Evolutionary conservation across 1,140 invertebrate genomes (phyloP).

Genomic region (Rhynchophorus ferrugineus): DNA sequence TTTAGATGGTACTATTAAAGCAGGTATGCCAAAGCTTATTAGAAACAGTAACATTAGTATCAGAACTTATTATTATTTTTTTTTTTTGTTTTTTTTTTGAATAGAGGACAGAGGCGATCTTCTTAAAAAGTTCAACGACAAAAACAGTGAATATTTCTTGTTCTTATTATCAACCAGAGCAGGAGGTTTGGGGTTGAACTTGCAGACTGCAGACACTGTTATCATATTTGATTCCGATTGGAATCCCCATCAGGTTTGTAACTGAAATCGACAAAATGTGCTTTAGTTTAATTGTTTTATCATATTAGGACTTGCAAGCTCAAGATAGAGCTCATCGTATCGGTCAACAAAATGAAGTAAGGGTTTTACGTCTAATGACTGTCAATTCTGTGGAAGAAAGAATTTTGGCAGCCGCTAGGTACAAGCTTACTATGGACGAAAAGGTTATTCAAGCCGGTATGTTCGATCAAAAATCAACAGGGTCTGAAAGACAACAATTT

Average conservation of each 20-base stretch:
- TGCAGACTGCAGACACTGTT: slow-evolving; percentile 97
- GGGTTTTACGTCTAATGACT: slow-evolving; percentile 95
- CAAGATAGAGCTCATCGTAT: slow-evolving; percentile 99
- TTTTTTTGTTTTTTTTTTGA: background rate
- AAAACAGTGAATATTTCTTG: slow-evolving; percentile 86
- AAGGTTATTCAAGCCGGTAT: slow-evolving; percentile 99
- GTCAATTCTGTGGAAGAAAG: slow-evolving; percentile 98
- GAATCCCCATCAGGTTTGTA: slow-evolving; percentile 93
- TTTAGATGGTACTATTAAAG: slow-evolving; percentile 95
- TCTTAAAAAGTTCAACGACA: slow-evolving; percentile 86
- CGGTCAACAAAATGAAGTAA: slow-evolving; percentile 95
- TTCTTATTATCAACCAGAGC: slow-evolving; percentile 95
- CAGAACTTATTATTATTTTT: background rate
- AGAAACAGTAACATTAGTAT: background rate
- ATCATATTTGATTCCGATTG: slow-evolving; percentile 99
- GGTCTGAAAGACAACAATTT: slow-evolving; percentile 92
- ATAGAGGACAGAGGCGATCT: slow-evolving; percentile 91
- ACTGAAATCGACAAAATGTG: too few relatives aligned
- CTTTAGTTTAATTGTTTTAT: too few relatives aligned
- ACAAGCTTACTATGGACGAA: slow-evolving; percentile 97
- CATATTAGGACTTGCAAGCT: slow-evolving; percentile 93
- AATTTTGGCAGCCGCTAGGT: slow-evolving; percentile 88
- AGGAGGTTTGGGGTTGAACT: slow-evolving; percentile 93
- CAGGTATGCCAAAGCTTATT: slow-evolving; percentile 36
- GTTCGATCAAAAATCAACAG: slow-evolving; percentile 99